phyloP scores from a whole-genome alignment of 1,140 invertebrate species.

The Carposina sasakii region DNA sequence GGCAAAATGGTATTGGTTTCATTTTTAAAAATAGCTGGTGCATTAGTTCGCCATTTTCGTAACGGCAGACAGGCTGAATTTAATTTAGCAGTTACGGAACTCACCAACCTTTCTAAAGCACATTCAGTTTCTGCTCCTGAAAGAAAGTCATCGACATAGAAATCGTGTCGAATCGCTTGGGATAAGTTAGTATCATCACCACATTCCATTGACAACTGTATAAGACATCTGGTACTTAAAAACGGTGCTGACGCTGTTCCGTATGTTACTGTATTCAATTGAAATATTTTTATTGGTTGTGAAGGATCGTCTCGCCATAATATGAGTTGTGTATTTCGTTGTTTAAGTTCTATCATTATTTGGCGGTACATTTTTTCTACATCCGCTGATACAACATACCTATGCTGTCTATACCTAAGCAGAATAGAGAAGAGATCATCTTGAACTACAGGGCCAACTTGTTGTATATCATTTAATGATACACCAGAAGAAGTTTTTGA shows the following conservation, averaged over 20 bases:
- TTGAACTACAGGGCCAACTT: background rate
- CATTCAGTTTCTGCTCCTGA: constrained; percentile 4
- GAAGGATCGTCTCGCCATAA: background rate
- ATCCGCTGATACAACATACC: too few species aligned
- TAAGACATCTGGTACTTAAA: background rate
- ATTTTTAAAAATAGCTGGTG: constrained; percentile 2
- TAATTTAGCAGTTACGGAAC: constrained; percentile 1
- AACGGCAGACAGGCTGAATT: constrained; percentile 10
- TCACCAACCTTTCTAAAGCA: background rate
- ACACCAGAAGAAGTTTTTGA: background rate
- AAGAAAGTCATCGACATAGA: constrained; percentile 15
- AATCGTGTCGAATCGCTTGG: constrained; percentile 3
- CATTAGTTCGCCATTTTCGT: constrained; percentile 25
- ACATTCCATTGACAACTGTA: background rate
- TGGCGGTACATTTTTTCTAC: background rate
- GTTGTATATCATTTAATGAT: background rate
- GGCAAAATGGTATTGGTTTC: background rate
- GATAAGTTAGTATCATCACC: background rate
- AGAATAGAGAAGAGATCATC: background rate
- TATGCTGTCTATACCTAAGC: background rate
- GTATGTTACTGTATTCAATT: background rate
- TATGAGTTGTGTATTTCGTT: background rate
- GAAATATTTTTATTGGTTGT: background rate
- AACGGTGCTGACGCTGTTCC: background rate
- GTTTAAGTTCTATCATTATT: background rate